Evolutionary conservation across 2,113 vertebrate species (phyloP).

Genomic region (Cheirogaleus medius): DNA sequence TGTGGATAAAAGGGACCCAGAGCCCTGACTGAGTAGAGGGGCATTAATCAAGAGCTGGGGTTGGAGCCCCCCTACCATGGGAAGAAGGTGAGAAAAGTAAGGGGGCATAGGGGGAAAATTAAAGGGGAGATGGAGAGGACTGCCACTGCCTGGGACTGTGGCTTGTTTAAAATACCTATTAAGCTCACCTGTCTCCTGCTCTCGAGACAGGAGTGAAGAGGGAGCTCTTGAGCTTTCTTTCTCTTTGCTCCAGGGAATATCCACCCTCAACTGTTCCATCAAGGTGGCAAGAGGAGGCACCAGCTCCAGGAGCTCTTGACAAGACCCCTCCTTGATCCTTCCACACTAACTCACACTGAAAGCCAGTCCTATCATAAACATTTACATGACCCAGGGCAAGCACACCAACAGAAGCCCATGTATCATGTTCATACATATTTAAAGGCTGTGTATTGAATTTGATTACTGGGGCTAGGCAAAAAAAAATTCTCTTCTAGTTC

Average conservation of each 20-base stretch:
- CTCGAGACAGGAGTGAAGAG: background rate
- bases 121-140: background rate
- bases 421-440: background rate
- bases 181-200: background rate
- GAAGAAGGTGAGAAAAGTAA: background rate
- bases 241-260: background rate
- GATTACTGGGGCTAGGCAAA: background rate
- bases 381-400: background rate
- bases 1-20: background rate
- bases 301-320: background rate
- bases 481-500: background rate
- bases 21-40: background rate
- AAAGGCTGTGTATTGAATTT: background rate
- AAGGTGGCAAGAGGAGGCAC: background rate
- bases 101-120: background rate
- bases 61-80: background rate
- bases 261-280: background rate
- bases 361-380: background rate
- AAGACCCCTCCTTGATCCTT: background rate
- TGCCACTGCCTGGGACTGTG: too few relatives aligned
- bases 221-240: background rate
- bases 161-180: background rate
- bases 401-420: background rate
- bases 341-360: background rate
- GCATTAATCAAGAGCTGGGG: background rate